Base-by-base conservation (phyloP, 1,140 invertebrate species). In the Pachypeltis micranthus region DNA sequence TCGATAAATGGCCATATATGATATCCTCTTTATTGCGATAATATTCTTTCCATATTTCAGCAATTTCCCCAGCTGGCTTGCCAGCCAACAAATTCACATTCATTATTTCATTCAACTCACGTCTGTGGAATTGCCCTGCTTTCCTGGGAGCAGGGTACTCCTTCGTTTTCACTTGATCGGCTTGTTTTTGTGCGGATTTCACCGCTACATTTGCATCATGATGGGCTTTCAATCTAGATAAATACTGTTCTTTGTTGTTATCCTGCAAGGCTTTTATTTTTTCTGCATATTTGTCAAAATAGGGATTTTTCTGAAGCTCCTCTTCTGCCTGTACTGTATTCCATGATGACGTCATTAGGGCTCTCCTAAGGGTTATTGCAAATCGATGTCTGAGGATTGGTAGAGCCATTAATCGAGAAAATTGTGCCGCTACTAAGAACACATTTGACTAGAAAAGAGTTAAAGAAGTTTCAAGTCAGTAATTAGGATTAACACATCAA, bases 41-140 rank as follows among this genome's bases (percentile, higher is more conserved):
- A 74, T 91, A 91, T 68, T 87, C 79, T 47, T 83, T 74, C 90
- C 90, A 93, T 69, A 93, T 90, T 55, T 78, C 67, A 66, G 80
- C 78, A 28, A 94, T 85, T 74, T 93, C 89, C 63, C 84, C 79
- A 62, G 81, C 78, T 59, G 75, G 77, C 74, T 90, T 91, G 67
- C 88, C 82, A 64, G 78, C 72, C 2, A 93, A 77, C 61, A 91
- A 75, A 2, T 91, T 87, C 39, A 86, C 65, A 75, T 92, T 93
- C 79, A 93, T 87, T 34, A 93, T 81, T 66, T 83, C 83, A 65
- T 81, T 75, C 10, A 92, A 75, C 65, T 77, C 75, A 71, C 73
- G 73, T 19, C 14, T 44, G 21, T 61, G 16, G 14, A 29, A 59
- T 47, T 54, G 16, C 26, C 47, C 51, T 14, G 44, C 29, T 31